These are phyloP conservation scores for Brachyhypopomus occidentalis DNA, from an alignment of 2,113 vertebrate genomes.

Conservation along the genomic window DNA sequence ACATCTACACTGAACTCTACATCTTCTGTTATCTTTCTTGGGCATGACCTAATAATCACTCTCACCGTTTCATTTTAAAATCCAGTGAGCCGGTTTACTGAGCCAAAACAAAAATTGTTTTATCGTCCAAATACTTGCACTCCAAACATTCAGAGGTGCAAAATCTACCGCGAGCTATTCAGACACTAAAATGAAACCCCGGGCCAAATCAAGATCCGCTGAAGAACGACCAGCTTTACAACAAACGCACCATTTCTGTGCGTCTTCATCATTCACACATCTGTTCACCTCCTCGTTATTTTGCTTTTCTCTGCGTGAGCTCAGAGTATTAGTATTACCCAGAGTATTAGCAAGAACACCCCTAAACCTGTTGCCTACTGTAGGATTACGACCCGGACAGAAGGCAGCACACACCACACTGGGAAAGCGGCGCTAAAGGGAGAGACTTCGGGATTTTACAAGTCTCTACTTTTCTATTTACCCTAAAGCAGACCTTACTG, in stretches of 20 bases:
- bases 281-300: conserved; percentile 19
- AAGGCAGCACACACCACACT: conserved; percentile 5
- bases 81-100: neutral
- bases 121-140: too few relatives aligned
- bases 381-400: conserved; percentile 17
- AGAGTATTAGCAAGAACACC: neutral
- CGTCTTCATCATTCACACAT: neutral
- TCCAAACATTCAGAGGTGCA: too few relatives aligned
- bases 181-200: too few relatives aligned
- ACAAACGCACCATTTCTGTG: neutral
- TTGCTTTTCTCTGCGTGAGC: conserved; percentile 21
- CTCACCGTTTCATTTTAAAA: neutral
- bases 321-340: conserved; percentile 10
- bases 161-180: too few relatives aligned
- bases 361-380: neutral
- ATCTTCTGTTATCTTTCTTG: too few relatives aligned
- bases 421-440: neutral
- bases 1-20: too few relatives aligned
- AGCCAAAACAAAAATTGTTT: neutral
- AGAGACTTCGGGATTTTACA: too few relatives aligned
- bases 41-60: too few relatives aligned
- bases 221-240: neutral
- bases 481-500: neutral
- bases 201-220: neutral
- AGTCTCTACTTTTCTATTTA: too few relatives aligned